Conservation (phyloP, 2,888 invertebrate species). For the Tenthredo amoena region DNA sequence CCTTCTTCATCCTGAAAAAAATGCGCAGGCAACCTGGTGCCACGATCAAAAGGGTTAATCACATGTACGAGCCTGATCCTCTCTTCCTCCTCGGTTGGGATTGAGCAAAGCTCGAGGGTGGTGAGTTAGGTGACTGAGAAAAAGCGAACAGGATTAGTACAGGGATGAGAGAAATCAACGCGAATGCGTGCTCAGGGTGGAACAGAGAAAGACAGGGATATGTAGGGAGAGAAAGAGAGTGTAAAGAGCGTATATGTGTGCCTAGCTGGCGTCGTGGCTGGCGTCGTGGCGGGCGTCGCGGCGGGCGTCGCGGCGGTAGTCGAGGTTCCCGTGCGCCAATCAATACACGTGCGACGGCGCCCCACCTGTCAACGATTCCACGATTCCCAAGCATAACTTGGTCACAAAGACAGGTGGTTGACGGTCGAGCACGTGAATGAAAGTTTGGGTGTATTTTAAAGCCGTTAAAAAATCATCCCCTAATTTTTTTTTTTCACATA, state of each 20-base stretch:
- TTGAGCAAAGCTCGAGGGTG: slow-evolving; percentile 76
- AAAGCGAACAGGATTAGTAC: slow-evolving; percentile 45
- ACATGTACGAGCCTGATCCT: slow-evolving; percentile 54
- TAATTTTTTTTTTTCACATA: background rate
- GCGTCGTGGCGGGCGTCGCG: slow-evolving; percentile 54
- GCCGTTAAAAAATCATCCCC: background rate
- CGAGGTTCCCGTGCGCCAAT: slow-evolving; percentile 66
- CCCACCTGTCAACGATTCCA: slow-evolving; percentile 69
- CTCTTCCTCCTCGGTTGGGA: slow-evolving; percentile 66
- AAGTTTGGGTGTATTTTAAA: background rate
- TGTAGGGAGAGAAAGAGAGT: slow-evolving; percentile 1
- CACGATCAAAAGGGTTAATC: slow-evolving; percentile 61
- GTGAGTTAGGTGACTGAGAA: slow-evolving; percentile 50
- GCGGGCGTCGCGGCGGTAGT: slow-evolving; percentile 51
- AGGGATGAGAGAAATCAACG: slow-evolving; percentile 33
- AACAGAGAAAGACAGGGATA: background rate
- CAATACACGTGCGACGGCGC: slow-evolving; percentile 72
- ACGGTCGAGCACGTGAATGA: slow-evolving; percentile 37
- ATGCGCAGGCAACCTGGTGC: background rate
- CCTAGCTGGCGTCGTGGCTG: slow-evolving; percentile 53
- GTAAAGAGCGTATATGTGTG: slow-evolving; percentile 52
- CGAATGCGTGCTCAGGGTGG: slow-evolving; percentile 44
- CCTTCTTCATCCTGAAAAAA: background rate
- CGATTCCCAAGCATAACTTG: slow-evolving; percentile 62
- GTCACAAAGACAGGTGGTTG: slow-evolving; percentile 48